Evolutionary conservation across 2,113 vertebrate genomes (phyloP), one percentile per base, ranked within the genome.

Genomic region (Pomatorhinus ruficollis): DNA sequence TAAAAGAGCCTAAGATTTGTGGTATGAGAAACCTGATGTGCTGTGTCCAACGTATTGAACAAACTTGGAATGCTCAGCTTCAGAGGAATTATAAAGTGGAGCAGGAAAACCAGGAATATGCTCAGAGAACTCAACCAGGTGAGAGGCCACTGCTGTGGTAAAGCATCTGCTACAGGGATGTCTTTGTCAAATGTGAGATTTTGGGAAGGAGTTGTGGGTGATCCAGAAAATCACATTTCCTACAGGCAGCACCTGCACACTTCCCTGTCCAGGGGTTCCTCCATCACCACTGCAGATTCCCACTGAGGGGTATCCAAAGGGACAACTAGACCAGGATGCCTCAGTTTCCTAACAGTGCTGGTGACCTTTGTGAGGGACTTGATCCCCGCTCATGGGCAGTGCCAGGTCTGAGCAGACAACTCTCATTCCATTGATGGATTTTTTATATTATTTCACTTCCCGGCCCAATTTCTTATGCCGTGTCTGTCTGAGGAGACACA

Each of bases 51-150:
- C 1, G 8, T 54, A 23, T 4, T 13, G 10, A n/a, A n/a, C 18
- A 84, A 49, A 70, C 20, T 44, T 57, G 10, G 42, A 53, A 84
- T 66, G 39, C 15, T 61, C 2, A 6, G 33, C 42, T 82, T 75
- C 5, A 10, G 60, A 87, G 54, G n/a, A 52, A 15, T 28, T 93
- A 35, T 12, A 27, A 47, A 77, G 33, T 27, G 5, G 14, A 86
- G 44, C 0, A 0, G 24, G 40, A 78, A 82, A 78, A 19, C 17
- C 2, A 15, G 33, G 53, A 35, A 54, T 0, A 0, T 9, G 15
- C 25, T 87, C 64, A 63, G 64, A 81, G 45, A 75, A 21, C 60
- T 61, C n/a, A 28, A 8, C 10, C 65, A 66, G 50, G 50, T 54
- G 15, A 74, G 60, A 63, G 39, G 31, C 31, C n/a, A 74, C 19